phyloP scores from a whole-genome alignment of 2,113 vertebrate genomes.

The Thalassarche chlororhynchos region DNA sequence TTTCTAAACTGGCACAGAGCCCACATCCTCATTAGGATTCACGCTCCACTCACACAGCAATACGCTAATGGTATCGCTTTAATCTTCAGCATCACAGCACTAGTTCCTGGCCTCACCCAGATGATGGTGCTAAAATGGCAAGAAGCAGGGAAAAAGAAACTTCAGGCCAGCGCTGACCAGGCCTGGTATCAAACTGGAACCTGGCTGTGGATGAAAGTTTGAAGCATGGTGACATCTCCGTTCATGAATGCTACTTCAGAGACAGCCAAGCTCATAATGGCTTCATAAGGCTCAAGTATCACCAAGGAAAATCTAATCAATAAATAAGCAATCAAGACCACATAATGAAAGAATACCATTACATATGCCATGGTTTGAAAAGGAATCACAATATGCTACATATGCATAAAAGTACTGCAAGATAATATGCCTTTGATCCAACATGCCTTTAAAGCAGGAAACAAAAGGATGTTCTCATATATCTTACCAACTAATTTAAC shows the following conservation, averaged over 20 bases:
- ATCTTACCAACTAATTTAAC: constrained; percentile 61
- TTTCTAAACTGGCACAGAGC: constrained; percentile 1
- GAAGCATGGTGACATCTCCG: neutral
- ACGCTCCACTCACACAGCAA: neutral
- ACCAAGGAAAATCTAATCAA: constrained; percentile 33
- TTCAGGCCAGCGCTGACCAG: neutral
- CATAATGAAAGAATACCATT: neutral
- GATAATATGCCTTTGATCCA: constrained; percentile 52
- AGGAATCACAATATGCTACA: constrained; percentile 4
- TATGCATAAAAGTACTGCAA: constrained; percentile 28
- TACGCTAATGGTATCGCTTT: neutral
- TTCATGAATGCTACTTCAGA: neutral
- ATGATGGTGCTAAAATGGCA: neutral
- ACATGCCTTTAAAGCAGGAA: constrained; percentile 55
- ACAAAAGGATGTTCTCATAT: constrained; percentile 66
- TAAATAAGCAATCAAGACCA: neutral
- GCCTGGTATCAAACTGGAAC: neutral
- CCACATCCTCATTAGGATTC: neutral
- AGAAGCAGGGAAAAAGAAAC: neutral
- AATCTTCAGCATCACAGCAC: neutral
- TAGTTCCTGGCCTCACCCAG: neutral
- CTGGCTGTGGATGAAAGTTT: neutral
- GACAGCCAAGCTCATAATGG: neutral
- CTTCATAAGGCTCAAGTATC: neutral
- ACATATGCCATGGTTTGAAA: neutral